Evolutionary conservation across 2,113 vertebrate species (phyloP).

Genomic region (Thunnus thynnus): DNA sequence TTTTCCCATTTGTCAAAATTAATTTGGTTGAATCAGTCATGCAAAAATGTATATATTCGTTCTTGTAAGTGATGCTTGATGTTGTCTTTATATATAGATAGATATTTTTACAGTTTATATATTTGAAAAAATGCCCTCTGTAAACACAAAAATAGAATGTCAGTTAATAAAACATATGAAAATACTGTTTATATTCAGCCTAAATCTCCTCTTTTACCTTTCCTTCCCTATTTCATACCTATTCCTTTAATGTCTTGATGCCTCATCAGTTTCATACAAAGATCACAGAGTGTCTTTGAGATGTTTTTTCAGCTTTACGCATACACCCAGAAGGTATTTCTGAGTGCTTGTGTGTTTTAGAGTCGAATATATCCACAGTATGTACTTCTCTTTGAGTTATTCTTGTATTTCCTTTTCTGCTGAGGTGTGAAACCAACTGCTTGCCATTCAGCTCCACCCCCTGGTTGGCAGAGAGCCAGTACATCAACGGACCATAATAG

Average conservation of each 20-base stretch:
- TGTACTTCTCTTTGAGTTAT: conserved; percentile 52
- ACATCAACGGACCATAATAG: conserved; percentile 54
- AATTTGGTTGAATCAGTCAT: neutral
- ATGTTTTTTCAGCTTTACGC: conserved; percentile 46
- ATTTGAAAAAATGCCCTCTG: conserved; percentile 18
- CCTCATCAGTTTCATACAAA: conserved; percentile 23
- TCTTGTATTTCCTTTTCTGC: conserved; percentile 58
- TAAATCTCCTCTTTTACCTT: neutral
- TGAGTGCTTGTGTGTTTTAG: conserved; percentile 23
- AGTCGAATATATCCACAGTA: conserved; percentile 33
- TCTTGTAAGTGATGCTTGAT: conserved; percentile 7
- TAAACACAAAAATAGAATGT: conserved; percentile 26
- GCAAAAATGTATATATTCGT: neutral
- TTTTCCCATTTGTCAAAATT: conserved; percentile 18
- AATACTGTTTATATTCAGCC: neutral
- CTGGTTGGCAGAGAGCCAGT: conserved; percentile 64
- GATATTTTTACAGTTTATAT: conserved; percentile 54
- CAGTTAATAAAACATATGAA: conserved; percentile 43
- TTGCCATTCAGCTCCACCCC: conserved; percentile 70
- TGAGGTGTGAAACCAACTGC: conserved; percentile 61
- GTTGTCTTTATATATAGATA: conserved; percentile 36
- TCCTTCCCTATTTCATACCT: conserved; percentile 8
- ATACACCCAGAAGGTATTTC: conserved; percentile 13
- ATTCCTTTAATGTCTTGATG: conserved; percentile 11
- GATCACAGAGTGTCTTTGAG: conserved; percentile 5